Evolutionary conservation across 2,888 invertebrate genomes (phyloP).

Genomic region (Chironomus tentans): DNA sequence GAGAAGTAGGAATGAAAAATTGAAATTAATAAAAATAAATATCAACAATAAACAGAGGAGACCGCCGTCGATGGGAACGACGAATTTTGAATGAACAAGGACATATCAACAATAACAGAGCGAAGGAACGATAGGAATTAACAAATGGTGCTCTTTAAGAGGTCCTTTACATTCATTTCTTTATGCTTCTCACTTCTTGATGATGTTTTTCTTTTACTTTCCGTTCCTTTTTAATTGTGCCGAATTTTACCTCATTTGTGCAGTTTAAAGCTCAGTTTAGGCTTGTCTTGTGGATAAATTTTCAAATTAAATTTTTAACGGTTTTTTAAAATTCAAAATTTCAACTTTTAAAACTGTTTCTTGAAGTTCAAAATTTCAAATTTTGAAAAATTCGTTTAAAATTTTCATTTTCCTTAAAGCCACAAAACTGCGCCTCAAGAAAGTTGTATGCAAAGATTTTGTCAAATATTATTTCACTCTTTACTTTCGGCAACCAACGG

Average conservation of each 20-base stretch:
- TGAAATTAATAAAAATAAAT: conserved; percentile 6
- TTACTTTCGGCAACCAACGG: conserved; percentile 9
- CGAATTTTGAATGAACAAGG: not conserved
- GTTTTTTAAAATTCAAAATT: no score
- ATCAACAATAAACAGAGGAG: not conserved
- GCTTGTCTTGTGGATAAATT: no score
- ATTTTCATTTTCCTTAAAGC: no score
- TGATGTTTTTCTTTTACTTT: not conserved
- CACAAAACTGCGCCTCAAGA: no score
- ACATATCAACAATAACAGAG: not conserved
- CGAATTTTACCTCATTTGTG: no score
- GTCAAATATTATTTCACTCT: not conserved
- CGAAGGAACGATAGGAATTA: not conserved
- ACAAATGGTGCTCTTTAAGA: not conserved
- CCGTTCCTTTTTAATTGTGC: no score
- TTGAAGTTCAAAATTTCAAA: no score
- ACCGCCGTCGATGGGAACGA: not conserved
- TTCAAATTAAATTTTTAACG: no score
- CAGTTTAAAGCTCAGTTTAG: no score
- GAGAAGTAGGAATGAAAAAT: not conserved
- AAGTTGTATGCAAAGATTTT: not conserved
- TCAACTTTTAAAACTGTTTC: no score
- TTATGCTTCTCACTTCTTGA: not conserved
- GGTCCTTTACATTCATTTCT: not conserved
- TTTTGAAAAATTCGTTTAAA: no score